Percentiles rank a stretch among this genome's conserved stretches.
Conservation (phyloP, 2,888 invertebrate species). For the Synanthedon myopaeformis region DNA sequence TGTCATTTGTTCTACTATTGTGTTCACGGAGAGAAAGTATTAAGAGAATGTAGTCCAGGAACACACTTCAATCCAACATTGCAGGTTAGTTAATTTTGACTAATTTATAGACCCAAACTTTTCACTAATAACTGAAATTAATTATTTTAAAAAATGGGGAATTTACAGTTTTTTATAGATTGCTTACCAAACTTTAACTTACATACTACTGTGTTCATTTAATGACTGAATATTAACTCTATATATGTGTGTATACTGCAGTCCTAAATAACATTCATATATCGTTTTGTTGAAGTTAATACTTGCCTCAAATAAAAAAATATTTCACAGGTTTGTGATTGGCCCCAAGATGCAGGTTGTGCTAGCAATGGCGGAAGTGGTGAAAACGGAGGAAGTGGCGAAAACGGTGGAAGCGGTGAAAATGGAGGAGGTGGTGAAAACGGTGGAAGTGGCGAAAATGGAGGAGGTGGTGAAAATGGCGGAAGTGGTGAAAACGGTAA, state of each 20-base stretch:
- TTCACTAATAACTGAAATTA: too few relatives aligned
- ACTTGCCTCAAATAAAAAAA: too few relatives aligned
- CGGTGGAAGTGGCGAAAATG: constrained; percentile 4
- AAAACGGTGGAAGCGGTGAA: not conserved
- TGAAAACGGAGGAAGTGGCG: not conserved
- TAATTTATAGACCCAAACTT: too few relatives aligned
- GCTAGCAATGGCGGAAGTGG: constrained; percentile 1
- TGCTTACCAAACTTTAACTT: too few relatives aligned
- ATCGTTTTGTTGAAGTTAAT: too few relatives aligned
- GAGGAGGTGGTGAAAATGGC: constrained; percentile 20
- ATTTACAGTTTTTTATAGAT: too few relatives aligned
- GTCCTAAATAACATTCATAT: too few relatives aligned
- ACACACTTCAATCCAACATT: constrained; percentile 22
- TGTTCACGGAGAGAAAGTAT: constrained; percentile 19
- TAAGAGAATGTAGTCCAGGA: constrained; percentile 20
- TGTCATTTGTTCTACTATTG: constrained; percentile 34
- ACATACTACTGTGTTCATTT: too few relatives aligned
- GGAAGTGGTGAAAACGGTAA: constrained; percentile 1
- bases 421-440: not conserved
- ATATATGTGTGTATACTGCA: too few relatives aligned
- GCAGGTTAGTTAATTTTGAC: constrained; percentile 18
- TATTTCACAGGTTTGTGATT: constrained; percentile 15
- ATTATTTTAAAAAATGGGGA: too few relatives aligned
- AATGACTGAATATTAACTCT: too few relatives aligned
- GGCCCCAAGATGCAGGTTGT: constrained; percentile 14